Conservation (phyloP, 2,888 invertebrate genomes). For the Conomelus anceps region DNA sequence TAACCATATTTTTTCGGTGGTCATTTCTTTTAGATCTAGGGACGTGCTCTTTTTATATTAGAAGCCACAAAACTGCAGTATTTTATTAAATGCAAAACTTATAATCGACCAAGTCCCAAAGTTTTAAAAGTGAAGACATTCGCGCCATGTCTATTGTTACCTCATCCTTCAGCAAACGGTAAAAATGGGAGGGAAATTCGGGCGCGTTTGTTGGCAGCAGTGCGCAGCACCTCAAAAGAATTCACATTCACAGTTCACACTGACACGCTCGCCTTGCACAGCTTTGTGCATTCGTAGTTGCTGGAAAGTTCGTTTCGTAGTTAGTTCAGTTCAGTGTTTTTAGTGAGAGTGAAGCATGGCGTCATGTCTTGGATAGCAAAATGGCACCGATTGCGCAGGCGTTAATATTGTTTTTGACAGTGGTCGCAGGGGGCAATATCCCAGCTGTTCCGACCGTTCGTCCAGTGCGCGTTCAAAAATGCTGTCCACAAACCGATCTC, state of each 20-base stretch:
- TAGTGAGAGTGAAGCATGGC: background rate
- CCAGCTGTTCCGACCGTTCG: conserved; percentile 18
- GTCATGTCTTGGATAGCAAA: background rate
- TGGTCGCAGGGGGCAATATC: conserved; percentile 16
- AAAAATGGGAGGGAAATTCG: background rate
- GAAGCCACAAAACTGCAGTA: too few species aligned
- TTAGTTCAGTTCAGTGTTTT: background rate
- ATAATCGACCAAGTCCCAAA: too few species aligned
- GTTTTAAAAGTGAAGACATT: background rate
- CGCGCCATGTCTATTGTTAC: background rate
- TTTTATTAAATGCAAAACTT: too few species aligned
- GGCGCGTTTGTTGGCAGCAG: background rate
- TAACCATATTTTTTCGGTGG: too few species aligned
- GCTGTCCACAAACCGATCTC: conserved; percentile 66
- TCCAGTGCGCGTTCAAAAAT: conserved; percentile 64
- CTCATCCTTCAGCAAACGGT: background rate
- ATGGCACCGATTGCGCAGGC: background rate
- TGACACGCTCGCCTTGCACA: too few species aligned
- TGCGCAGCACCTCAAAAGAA: background rate
- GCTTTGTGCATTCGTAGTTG: too few species aligned
- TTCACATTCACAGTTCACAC: background rate
- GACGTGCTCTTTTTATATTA: too few species aligned
- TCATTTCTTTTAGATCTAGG: too few species aligned
- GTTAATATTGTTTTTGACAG: conserved; percentile 13
- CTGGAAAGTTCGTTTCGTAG: background rate